Evolutionary conservation across 2,888 invertebrate genomes (phyloP), one percentile per base, ranked within the genome.

Genomic region (Oxystoma pomonae): DNA sequence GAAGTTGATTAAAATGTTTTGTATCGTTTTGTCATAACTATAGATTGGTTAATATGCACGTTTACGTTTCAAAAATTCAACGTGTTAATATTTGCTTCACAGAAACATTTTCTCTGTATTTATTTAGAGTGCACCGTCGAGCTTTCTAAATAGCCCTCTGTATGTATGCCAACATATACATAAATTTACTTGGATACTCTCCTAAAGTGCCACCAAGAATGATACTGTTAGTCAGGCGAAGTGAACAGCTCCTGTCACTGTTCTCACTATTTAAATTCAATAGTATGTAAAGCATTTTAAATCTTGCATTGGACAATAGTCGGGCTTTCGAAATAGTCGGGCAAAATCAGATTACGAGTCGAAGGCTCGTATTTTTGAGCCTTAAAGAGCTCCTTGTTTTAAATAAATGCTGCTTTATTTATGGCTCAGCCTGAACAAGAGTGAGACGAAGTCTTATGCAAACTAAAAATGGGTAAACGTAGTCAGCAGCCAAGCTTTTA

Each of bases 211-310:
- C 69, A 68, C 66, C 58, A 35, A 69, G 71, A 72, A 69, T 68
- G 72, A 72, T 71, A 65, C 65, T 20, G 57, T 58, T 57, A 64
- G 60, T 57, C 61, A 1, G 56, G 17, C 22, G 22, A 64, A 69
- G 66, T 66, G 66, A 69, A 64, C 67, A 68, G 62, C 68, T 57
- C 65, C 65, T 64, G 70, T 68, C 68, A 65, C 59, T 61, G 65
- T 60, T 70, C 70, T 67, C 69, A 65, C 69, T 68, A 65, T 71
- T 69, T 69, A 69, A 70, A 71, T 71, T 72, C 72, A 68, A 67
- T 66, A 64, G 71, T 69, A 70, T 70, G 71, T 66, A 70, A 70
- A 72, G 66, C 65, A 58, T 57, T 58, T 63, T 67, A 35, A 35
- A 35, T 35, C 35, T 35, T 35, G 35, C 35, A 35, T 35, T 12